These are phyloP conservation scores for Xiphias gladius DNA, from an alignment of 2,113 vertebrate species.

Conservation along the genomic window DNA sequence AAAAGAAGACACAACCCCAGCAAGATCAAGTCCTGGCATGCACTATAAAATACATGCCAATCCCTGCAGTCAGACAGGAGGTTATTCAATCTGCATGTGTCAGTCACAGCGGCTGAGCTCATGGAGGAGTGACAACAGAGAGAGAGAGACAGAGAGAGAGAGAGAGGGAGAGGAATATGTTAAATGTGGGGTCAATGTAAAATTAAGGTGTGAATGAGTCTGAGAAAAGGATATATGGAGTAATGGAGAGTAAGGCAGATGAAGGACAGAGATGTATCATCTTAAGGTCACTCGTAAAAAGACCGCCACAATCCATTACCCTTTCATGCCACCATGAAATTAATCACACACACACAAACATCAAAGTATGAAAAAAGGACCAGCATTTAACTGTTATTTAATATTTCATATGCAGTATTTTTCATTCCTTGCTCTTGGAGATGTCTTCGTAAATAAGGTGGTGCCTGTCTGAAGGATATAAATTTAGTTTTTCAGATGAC, in stretches of 20 bases:
- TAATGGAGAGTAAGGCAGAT: constrained; percentile 21
- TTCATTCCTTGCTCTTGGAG: background rate
- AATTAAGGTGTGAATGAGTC: constrained; percentile 22
- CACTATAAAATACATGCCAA: constrained; percentile 11
- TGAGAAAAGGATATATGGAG: constrained; percentile 2
- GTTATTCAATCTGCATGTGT: constrained; percentile 49
- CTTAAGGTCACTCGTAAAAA: constrained; percentile 43
- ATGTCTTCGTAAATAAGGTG: constrained; percentile 15
- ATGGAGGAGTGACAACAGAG: background rate
- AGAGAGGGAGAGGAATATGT: background rate
- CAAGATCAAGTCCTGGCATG: constrained; percentile 12
- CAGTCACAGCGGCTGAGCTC: constrained; percentile 27
- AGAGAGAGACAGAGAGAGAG: background rate
- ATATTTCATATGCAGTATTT: background rate
- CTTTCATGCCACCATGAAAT: constrained; percentile 21
- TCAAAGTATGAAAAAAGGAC: background rate
- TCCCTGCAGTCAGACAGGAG: constrained; percentile 12
- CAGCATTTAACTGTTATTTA: background rate
- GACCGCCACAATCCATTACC: constrained; percentile 36
- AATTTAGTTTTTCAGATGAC: background rate
- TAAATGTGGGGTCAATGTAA: constrained; percentile 41
- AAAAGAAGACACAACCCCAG: background rate
- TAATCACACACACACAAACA: constrained; percentile 17
- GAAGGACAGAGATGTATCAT: constrained; percentile 49
- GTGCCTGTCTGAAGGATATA: background rate